phyloP scores from a whole-genome alignment of 2,797 vertebrate genomes.

The Emydoidea blandingii region DNA sequence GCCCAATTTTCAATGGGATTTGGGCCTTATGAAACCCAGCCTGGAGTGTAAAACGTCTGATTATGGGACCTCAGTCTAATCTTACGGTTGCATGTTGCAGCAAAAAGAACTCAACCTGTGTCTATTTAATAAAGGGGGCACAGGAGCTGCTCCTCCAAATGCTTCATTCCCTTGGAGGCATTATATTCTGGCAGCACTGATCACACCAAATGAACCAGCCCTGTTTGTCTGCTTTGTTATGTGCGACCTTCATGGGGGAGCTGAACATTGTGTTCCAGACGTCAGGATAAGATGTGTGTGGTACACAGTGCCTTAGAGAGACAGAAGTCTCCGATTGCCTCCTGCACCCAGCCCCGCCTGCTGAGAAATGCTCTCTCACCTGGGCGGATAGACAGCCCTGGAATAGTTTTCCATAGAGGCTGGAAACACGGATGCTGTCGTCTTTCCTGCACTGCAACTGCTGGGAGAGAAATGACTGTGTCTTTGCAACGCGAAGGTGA shows the following conservation, averaged over 20 bases:
- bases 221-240: not conserved
- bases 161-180: not conserved
- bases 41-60: not conserved
- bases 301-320: not conserved
- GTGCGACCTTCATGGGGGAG: not conserved
- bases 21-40: not conserved
- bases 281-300: not conserved
- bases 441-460: fast-evolving
- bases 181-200: not conserved
- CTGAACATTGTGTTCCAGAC: not conserved
- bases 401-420: not conserved
- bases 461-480: not conserved
- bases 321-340: not conserved
- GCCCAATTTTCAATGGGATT: not conserved
- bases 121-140: not conserved
- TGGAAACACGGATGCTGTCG: fast-evolving
- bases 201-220: not conserved
- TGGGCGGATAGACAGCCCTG: fast-evolving
- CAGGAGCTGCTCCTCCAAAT: not conserved
- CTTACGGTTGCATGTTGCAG: not conserved
- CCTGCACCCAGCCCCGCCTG: not conserved
- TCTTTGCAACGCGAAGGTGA: not conserved
- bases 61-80: not conserved
- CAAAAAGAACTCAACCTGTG: not conserved
- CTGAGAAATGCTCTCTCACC: not conserved